A percentile compares a stretch with the other conserved stretches of the same genome.
These are phyloP conservation scores for Carassius auratus DNA, from an alignment of 2,113 vertebrate genomes.

Conservation along the genomic window DNA sequence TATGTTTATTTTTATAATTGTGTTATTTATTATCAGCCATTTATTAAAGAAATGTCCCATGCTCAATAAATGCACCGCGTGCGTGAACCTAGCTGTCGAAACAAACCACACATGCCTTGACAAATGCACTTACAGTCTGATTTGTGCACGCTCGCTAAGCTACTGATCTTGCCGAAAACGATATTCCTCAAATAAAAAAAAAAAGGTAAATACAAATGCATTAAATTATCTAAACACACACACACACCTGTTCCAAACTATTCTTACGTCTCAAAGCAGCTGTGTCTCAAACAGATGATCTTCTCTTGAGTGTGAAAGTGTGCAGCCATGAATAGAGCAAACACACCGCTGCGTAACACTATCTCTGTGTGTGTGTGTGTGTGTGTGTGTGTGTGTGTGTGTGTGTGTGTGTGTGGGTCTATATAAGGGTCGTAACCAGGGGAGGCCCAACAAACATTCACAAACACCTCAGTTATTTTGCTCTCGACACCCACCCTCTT, in stretches of 20 bases:
- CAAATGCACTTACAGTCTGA: neutral
- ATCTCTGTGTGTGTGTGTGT: constrained; percentile 89
- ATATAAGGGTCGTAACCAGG: constrained; percentile 94
- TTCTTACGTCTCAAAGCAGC: constrained; percentile 72
- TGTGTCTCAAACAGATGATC: constrained; percentile 70
- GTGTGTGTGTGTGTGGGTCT: constrained; percentile 62
- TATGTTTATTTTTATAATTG: no score
- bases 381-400: constrained; percentile 65
- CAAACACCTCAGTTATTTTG: constrained; percentile 99
- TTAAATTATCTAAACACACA: neutral
- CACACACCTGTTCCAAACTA: constrained; percentile 77
- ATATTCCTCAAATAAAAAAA: no score
- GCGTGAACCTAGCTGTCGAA: neutral
- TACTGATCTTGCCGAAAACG: no score
- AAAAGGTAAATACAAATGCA: neutral
- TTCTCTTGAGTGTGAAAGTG: constrained; percentile 81
- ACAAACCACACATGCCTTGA: neutral
- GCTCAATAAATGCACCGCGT: neutral
- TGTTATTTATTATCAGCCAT: no score
- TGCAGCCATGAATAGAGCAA: constrained; percentile 93
- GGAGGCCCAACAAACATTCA: constrained; percentile 97
- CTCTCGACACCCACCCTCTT: constrained; percentile 84
- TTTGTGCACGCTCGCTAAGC: neutral
- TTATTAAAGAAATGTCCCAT: neutral
- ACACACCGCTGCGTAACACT: constrained; percentile 97